Evolutionary conservation across 2,797 vertebrate genomes (phyloP).

Genomic region (Pachyuromys duprasi): DNA sequence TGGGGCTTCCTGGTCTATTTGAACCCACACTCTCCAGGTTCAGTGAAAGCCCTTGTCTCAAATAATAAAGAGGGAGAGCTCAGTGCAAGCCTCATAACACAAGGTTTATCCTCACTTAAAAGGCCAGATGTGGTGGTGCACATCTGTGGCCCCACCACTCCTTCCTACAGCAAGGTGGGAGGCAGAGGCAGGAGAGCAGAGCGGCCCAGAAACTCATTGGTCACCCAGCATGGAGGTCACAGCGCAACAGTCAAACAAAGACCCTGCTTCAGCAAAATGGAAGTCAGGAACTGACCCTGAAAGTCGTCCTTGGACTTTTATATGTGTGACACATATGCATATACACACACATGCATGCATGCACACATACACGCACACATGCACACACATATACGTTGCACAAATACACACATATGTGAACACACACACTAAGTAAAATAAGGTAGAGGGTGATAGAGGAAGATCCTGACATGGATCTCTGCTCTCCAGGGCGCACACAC

Average conservation of each 20-base stretch:
- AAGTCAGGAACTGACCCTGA: not conserved
- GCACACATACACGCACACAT: not conserved
- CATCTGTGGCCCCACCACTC: not conserved
- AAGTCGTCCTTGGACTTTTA: not conserved
- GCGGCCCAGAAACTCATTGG: not conserved
- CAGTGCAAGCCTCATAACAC: not conserved
- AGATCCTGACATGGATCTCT: not conserved
- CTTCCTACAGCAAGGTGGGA: not conserved
- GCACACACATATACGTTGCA: not conserved
- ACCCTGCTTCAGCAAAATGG: not conserved
- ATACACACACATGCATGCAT: not conserved
- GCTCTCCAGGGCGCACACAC: not conserved
- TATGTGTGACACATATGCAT: not conserved
- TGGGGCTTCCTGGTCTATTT: not conserved
- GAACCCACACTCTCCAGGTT: not conserved
- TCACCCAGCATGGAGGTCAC: not conserved
- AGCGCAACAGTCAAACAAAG: not conserved
- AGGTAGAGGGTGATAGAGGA: not conserved
- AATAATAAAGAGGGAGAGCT: not conserved
- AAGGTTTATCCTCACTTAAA: not conserved
- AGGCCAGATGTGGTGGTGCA: not conserved
- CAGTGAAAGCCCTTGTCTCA: not conserved
- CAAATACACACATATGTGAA: not conserved
- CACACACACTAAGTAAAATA: not conserved
- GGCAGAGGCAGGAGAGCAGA: not conserved